Conservation (phyloP, 2,888 invertebrate species). For the Lithophane leautieri region DNA sequence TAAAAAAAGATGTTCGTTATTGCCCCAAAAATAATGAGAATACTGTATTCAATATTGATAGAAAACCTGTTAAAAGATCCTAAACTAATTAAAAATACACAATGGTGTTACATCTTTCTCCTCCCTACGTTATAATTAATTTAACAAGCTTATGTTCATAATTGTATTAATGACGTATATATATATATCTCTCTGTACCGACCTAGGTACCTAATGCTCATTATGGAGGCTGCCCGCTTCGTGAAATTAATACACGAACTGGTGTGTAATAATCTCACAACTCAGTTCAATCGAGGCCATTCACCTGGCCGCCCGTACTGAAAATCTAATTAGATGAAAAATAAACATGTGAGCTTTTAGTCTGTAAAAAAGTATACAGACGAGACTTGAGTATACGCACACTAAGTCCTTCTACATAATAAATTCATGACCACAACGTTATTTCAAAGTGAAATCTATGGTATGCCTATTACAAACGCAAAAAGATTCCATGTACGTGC, state of each 20-base stretch:
- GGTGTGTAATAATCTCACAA: constrained; percentile 36
- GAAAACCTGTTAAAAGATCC: not conserved
- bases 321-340: constrained; percentile 25
- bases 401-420: not conserved
- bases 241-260: constrained; percentile 47
- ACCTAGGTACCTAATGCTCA: constrained; percentile 29
- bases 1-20: not conserved
- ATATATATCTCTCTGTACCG: not conserved
- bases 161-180: constrained; percentile 33
- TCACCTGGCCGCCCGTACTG: constrained; percentile 8
- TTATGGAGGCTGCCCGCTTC: constrained; percentile 16
- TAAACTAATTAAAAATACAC: constrained; percentile 4
- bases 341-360: not conserved
- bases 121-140: constrained; percentile 18
- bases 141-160: constrained; percentile 30
- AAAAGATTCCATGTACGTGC: not conserved
- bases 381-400: not conserved
- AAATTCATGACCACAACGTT: not conserved
- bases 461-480: not conserved
- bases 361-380: not conserved
- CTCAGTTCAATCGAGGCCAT: constrained; percentile 27
- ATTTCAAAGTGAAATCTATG: not conserved
- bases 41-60: not conserved
- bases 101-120: constrained; percentile 8
- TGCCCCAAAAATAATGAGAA: not conserved